A percentile compares a stretch with the other conserved stretches of the same genome.
Evolutionary conservation across 2,113 vertebrate genomes (phyloP).

Genomic region (Muscicapa adusta): DNA sequence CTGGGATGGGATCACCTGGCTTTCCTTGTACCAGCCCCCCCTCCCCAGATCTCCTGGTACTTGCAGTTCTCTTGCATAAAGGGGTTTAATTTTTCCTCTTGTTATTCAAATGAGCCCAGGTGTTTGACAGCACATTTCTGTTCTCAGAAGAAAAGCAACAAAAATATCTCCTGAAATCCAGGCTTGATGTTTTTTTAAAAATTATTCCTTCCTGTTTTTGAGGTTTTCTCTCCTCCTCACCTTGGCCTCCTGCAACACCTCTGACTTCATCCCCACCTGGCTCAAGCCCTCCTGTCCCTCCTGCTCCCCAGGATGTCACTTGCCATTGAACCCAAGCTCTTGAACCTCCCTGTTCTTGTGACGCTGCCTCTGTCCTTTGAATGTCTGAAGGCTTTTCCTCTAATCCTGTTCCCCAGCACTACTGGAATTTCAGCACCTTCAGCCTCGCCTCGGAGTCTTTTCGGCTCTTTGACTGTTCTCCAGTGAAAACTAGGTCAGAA

Average conservation of each 20-base stretch:
- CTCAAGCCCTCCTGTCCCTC: background rate
- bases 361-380: background rate
- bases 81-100: background rate
- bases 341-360: background rate
- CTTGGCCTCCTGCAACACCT: background rate
- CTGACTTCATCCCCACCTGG: background rate
- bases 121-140: background rate
- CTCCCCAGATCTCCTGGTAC: background rate
- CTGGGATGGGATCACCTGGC: background rate
- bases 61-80: background rate
- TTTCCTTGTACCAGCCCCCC: background rate
- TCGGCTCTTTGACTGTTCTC: conserved; percentile 31
- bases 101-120: background rate
- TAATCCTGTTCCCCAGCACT: conserved; percentile 5
- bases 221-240: background rate
- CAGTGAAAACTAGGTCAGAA: conserved; percentile 63
- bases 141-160: background rate
- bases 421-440: conserved; percentile 64
- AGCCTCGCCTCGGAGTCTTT: conserved; percentile 12
- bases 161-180: background rate
- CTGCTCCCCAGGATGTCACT: background rate
- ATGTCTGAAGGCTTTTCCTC: background rate
- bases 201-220: fast-evolving
- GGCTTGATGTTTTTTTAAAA: background rate
- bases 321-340: background rate